Percentiles rank a stretch among this genome's conserved stretches.
Conservation (phyloP, 2,888 invertebrate species). For the Taphrorychus bicolor region DNA sequence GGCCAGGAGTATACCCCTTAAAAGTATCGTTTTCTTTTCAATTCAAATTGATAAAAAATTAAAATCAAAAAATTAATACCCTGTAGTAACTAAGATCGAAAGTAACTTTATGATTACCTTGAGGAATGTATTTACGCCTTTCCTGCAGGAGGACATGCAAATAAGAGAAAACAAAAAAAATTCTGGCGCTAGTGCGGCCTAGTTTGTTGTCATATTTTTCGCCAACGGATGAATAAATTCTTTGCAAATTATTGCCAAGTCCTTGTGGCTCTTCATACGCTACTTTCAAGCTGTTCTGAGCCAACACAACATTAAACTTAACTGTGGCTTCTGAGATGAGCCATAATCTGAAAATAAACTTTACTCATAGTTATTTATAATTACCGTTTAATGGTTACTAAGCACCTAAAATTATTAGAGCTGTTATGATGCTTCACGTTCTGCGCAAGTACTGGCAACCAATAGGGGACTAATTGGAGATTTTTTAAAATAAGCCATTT, state of each 20-base stretch:
- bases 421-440: constrained; percentile 64
- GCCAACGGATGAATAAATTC: constrained; percentile 77
- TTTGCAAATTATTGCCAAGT: constrained; percentile 79
- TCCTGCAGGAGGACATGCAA: constrained; percentile 92
- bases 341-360: constrained; percentile 71
- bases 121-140: constrained; percentile 89
- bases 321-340: constrained; percentile 84
- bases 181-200: constrained; percentile 54
- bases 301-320: constrained; percentile 75
- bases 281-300: constrained; percentile 81
- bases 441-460: constrained; percentile 74
- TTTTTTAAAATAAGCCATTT: constrained; percentile 84
- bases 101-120: constrained; percentile 61
- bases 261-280: constrained; percentile 87
- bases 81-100: no score
- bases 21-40: background rate
- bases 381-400: background rate
- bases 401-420: constrained; percentile 64
- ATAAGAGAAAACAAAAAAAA: constrained; percentile 82
- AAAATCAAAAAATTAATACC: background rate
- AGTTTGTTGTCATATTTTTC: constrained; percentile 55
- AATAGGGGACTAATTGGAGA: constrained; percentile 76
- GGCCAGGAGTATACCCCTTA: no score
- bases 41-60: no score
- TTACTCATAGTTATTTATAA: no score